Conservation (phyloP, 2,888 invertebrate genomes). For the Congeria kusceri region DNA sequence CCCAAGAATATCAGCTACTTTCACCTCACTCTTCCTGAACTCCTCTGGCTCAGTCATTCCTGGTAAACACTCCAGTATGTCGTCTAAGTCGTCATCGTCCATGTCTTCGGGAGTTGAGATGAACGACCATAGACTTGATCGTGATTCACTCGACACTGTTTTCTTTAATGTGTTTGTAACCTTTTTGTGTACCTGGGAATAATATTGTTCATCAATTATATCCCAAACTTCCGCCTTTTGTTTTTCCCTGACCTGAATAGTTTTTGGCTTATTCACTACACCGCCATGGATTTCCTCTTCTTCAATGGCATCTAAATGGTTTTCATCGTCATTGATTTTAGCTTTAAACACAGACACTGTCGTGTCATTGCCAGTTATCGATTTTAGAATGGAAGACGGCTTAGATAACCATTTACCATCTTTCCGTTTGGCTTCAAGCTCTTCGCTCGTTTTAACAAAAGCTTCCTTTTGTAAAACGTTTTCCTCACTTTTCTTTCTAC, state of each 20-base stretch:
- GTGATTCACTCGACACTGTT: conserved; percentile 69
- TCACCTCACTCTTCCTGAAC: conserved; percentile 48
- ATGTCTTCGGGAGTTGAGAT: conserved; percentile 69
- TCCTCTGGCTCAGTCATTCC: conserved; percentile 67
- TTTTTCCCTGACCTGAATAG: conserved; percentile 55
- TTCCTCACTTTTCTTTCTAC: conserved; percentile 48
- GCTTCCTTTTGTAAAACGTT: conserved; percentile 52
- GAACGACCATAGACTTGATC: conserved; percentile 71
- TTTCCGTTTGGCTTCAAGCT: conserved; percentile 54
- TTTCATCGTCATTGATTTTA: conserved; percentile 59
- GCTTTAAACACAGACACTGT: conserved; percentile 69
- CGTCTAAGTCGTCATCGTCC: conserved; percentile 65
- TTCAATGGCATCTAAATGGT: conserved; percentile 64
- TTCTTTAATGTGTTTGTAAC: conserved; percentile 63
- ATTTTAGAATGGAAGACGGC: conserved; percentile 67
- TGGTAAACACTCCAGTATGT: conserved; percentile 73
- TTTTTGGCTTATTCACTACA: conserved; percentile 31
- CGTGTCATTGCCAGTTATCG: conserved; percentile 67
- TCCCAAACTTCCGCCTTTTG: conserved; percentile 63
- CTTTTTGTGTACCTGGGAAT: conserved; percentile 64
- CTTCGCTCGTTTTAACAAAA: conserved; percentile 46
- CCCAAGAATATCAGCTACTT: conserved; percentile 60
- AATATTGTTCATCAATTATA: conserved; percentile 67
- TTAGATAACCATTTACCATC: conserved; percentile 66
- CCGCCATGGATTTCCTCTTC: conserved; percentile 70